Evolutionary conservation across 1,140 invertebrate genomes (phyloP).

Genomic region (Amyelois transitella): DNA sequence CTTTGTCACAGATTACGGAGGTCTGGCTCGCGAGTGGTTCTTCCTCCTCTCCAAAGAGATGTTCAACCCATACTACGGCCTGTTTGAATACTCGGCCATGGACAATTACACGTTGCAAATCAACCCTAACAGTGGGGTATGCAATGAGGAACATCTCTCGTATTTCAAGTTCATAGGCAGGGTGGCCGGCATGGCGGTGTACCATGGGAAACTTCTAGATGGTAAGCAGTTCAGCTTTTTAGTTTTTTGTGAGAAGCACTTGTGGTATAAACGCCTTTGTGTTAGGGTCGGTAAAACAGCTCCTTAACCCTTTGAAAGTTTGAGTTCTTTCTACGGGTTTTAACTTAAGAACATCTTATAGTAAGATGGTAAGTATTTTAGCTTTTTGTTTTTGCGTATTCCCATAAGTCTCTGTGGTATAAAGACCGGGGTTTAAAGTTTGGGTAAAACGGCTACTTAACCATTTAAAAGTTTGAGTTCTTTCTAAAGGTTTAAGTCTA

Average conservation of each 20-base stretch:
- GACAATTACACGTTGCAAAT: constrained; percentile 99
- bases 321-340: too few relatives aligned
- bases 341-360: too few relatives aligned
- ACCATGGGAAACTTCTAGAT: constrained; percentile 97
- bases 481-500: too few relatives aligned
- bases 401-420: too few relatives aligned
- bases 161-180: constrained; percentile 99
- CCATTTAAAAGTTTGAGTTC: too few relatives aligned
- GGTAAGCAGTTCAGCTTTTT: constrained; percentile 77
- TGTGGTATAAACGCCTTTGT: not conserved
- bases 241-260: too few relatives aligned
- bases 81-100: constrained; percentile 99
- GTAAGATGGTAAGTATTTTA: too few relatives aligned
- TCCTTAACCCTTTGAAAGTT: too few relatives aligned
- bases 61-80: constrained; percentile 99
- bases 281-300: too few relatives aligned
- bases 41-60: constrained; percentile 99
- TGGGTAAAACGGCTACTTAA: too few relatives aligned
- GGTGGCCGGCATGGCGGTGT: constrained; percentile 98
- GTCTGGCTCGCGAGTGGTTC: constrained; percentile 98
- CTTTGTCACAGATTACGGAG: constrained; percentile 89
- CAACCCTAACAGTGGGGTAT: constrained; percentile 96
- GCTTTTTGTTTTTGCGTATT: too few relatives aligned
- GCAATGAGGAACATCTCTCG: constrained; percentile 97
- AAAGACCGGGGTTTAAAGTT: too few relatives aligned